phyloP scores from a whole-genome alignment of 2,113 vertebrate genomes.

The Elaphurus davidianus region DNA sequence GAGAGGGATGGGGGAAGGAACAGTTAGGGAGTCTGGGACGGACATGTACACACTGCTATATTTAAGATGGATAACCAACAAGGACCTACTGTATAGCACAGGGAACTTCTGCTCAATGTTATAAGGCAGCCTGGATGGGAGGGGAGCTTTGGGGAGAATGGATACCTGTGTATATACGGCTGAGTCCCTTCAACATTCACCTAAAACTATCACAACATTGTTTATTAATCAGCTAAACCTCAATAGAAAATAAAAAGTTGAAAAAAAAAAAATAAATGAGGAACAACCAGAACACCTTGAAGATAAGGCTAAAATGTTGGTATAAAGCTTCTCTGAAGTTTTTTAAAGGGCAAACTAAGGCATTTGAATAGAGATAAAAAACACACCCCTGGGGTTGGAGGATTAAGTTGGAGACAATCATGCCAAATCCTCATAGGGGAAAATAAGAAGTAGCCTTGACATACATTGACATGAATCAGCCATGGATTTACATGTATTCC shows the following conservation, averaged over 20 bases:
- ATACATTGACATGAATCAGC: no score
- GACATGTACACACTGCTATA: background rate
- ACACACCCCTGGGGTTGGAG: background rate
- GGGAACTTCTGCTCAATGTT: background rate
- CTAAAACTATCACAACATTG: background rate
- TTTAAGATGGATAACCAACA: background rate
- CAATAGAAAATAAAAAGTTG: background rate
- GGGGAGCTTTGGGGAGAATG: background rate
- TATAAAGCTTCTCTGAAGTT: background rate
- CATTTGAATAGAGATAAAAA: background rate
- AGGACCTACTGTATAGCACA: background rate
- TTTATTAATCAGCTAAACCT: background rate
- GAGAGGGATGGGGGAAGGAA: background rate
- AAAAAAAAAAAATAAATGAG: background rate
- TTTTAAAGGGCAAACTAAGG: background rate
- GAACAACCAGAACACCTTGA: background rate
- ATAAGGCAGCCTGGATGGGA: background rate
- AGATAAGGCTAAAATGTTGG: background rate
- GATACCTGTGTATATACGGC: background rate
- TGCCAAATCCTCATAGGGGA: background rate
- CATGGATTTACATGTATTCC: no score
- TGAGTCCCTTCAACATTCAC: background rate
- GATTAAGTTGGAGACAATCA: constrained; percentile 14
- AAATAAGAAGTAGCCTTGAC: background rate
- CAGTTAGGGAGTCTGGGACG: background rate